Percentiles rank a stretch among this genome's conserved stretches.
These are phyloP conservation scores for Tokudaia tokunoshimensis DNA, from an alignment of 2,797 vertebrate species.

Conservation along the genomic window DNA sequence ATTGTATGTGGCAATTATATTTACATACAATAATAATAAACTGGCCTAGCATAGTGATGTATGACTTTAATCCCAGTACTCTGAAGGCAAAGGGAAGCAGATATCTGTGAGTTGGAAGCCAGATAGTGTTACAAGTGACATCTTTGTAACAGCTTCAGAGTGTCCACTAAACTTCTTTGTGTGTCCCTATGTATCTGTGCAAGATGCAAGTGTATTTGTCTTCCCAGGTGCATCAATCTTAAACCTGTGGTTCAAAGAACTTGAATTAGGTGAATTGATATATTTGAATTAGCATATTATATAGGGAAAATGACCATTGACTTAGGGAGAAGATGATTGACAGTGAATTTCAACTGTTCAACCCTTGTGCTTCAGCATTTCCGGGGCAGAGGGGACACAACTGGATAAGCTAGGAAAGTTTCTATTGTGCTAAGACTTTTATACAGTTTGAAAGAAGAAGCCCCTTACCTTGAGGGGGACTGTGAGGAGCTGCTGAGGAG, in stretches of 20 bases:
- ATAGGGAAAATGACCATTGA: not conserved
- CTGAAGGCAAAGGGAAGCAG: not conserved
- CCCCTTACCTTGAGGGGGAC: not conserved
- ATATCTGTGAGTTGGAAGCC: not conserved
- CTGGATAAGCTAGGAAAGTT: not conserved
- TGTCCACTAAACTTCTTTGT: not conserved
- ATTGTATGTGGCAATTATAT: not conserved
- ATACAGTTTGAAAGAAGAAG: conserved; percentile 38
- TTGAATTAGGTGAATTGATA: not conserved
- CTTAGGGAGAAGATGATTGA: not conserved
- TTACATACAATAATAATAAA: not conserved
- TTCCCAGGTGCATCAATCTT: not conserved
- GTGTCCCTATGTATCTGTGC: not conserved
- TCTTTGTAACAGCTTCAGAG: not conserved
- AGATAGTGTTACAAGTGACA: not conserved
- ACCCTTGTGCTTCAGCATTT: not conserved
- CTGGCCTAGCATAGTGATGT: not conserved
- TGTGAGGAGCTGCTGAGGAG: not conserved
- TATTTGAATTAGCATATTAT: not conserved
- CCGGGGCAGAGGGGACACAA: not conserved
- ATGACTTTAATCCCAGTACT: not conserved
- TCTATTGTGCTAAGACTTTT: not conserved
- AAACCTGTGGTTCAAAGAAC: not conserved
- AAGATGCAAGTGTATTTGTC: not conserved
- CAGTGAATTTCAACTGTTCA: not conserved